phyloP scores from a whole-genome alignment of 2,113 vertebrate genomes.

The Hippocampus mohnikei region DNA sequence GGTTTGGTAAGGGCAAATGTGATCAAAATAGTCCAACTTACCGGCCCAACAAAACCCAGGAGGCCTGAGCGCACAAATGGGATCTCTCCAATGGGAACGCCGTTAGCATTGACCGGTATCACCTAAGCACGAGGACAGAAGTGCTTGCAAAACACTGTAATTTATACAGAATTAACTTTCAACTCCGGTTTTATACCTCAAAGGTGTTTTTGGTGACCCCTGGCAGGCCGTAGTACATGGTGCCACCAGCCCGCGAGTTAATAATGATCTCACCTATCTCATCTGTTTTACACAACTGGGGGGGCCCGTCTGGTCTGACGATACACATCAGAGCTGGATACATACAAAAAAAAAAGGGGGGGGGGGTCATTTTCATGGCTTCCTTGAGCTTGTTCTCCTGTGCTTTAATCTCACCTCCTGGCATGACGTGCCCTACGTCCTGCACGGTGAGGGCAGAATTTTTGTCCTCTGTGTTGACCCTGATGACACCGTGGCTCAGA shows the following conservation, averaged over 20 bases:
- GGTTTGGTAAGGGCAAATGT: conserved; percentile 7
- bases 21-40: conserved; percentile 65
- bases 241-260: conserved; percentile 89
- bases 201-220: conserved; percentile 96
- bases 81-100: conserved; percentile 88
- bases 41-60: conserved; percentile 93
- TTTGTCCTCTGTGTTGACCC: conserved; percentile 97
- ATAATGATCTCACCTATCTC: conserved; percentile 97
- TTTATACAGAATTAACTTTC: not conserved
- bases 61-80: conserved; percentile 92
- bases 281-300: conserved; percentile 93
- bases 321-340: conserved; percentile 91
- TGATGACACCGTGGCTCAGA: conserved; percentile 90
- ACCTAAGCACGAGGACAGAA: conserved; percentile 72
- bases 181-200: conserved; percentile 74
- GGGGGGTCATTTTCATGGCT: not conserved
- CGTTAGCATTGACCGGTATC: conserved; percentile 84
- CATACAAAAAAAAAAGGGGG: not conserved
- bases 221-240: conserved; percentile 90
- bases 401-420: conserved; percentile 80
- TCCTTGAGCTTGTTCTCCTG: not conserved
- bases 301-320: conserved; percentile 86
- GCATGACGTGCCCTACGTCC: conserved; percentile 97
- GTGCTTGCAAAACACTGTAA: not conserved
- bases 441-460: conserved; percentile 96